These are phyloP conservation scores for Megaleporinus macrocephalus DNA, from an alignment of 2,113 vertebrate genomes.

Conservation along the genomic window DNA sequence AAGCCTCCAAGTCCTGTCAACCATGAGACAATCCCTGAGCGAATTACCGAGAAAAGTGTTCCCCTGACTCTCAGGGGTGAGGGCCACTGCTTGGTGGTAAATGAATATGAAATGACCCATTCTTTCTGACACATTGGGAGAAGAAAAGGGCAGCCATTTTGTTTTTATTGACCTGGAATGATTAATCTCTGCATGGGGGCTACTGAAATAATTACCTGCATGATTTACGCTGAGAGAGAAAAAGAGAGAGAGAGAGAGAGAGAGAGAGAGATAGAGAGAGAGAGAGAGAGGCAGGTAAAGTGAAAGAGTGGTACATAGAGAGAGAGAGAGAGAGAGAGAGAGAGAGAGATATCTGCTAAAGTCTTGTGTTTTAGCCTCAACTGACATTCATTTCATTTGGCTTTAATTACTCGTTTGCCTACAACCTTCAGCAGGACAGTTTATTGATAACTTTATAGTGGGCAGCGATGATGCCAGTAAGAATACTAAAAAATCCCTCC, in stretches of 20 bases:
- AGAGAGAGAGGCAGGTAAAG: constrained; percentile 14
- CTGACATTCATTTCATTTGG: constrained; percentile 48
- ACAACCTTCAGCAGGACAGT: constrained; percentile 43
- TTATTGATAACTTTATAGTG: constrained; percentile 56
- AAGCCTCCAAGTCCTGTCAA: neutral
- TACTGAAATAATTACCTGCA: constrained; percentile 63
- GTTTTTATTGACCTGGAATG: constrained; percentile 69
- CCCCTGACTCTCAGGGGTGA: constrained; percentile 30
- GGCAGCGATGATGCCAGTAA: constrained; percentile 46
- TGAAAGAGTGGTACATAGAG: too few relatives aligned
- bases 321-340: too few relatives aligned
- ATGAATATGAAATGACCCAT: constrained; percentile 56
- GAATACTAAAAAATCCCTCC: constrained; percentile 33
- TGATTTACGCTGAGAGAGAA: constrained; percentile 56
- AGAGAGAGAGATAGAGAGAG: constrained; percentile 4
- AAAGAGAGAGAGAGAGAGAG: constrained; percentile 22
- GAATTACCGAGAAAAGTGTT: constrained; percentile 37
- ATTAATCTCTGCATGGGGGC: constrained; percentile 63
- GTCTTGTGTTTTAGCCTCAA: constrained; percentile 45
- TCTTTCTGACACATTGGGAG: constrained; percentile 35
- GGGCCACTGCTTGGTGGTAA: constrained; percentile 61
- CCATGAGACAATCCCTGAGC: constrained; percentile 6
- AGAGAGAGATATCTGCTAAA: constrained; percentile 41
- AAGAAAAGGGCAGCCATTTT: constrained; percentile 66
- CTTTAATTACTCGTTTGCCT: constrained; percentile 56